Base-by-base conservation (phyloP, 2,113 vertebrate species). In the Tachuris rubrigastra region DNA sequence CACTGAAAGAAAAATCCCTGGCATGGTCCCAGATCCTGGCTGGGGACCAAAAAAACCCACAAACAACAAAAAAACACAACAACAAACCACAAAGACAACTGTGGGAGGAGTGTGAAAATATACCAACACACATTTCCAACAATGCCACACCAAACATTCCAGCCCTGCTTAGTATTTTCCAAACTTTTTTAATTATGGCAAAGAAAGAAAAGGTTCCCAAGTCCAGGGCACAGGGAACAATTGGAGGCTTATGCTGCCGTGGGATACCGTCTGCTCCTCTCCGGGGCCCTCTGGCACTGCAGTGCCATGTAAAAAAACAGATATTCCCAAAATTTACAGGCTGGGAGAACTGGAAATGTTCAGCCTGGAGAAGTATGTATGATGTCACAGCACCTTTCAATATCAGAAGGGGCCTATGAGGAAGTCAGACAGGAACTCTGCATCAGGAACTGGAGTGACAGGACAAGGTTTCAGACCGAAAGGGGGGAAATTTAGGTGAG, bases 1-100 rank as follows among this genome's bases (percentile, higher is more conserved):
- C 56, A 78, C 35, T n/a, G 77, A 91, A 93, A 96, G 93, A 95
- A 95, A 92, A 97, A 84, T 59, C 75, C 92, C 83, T 50, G 92
- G 92, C 89, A 1, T 23, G n/a, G 53, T 67, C 94, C 78, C 90
- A 96, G 94, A 68, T 42, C 14, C 49, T 91, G 90, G 93, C 86
- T 50, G 53, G 33, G 30, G 5, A 75, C 93, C 94, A 93, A 86
- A 59, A 62, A 85, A 73, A 79, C 37, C 95, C 94, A 91, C 95
- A 95, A 88, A 88, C 91, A 93, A 76, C 63, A 65, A 49, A 37
- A 56, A 49, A 41, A 58, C 56, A 52, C 18, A 84, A 66, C 74
- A 87, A 91, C 84, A 69, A 75, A 75, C 94, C 91, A 88, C 90
- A 97, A 93, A 96, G 93, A 60, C 73, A 80, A 91, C 79, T 62